Percentiles rank a stretch among this genome's conserved stretches.
phyloP scores from a whole-genome alignment of 2,888 invertebrate species.

The Drosophila histrio region DNA sequence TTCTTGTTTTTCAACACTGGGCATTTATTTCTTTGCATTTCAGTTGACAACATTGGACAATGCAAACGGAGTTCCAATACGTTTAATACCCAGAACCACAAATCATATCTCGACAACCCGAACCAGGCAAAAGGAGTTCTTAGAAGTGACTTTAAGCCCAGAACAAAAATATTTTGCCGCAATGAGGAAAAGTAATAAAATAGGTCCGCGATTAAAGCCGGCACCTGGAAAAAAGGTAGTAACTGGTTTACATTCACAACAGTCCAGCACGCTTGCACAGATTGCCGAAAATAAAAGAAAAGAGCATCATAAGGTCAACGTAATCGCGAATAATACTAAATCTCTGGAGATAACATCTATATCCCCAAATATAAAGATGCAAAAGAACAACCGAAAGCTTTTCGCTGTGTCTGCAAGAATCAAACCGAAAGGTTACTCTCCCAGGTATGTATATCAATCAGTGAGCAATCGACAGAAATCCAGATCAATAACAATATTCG shows the following conservation, averaged over 20 bases:
- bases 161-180: not conserved
- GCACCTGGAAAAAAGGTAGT: not conserved
- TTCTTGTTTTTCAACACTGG: not conserved
- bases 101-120: not conserved
- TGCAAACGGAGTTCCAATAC: not conserved
- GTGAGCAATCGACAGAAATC: not conserved
- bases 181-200: not conserved
- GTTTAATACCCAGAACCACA: not conserved
- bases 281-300: not conserved
- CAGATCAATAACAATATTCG: not conserved
- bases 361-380: not conserved
- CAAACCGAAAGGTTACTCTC: not conserved
- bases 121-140: no score
- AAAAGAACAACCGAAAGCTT: not conserved
- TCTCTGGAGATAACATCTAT: not conserved
- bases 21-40: not conserved
- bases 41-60: not conserved
- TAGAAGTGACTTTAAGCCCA: not conserved
- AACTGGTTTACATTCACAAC: not conserved
- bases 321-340: not conserved
- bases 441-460: not conserved
- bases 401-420: not conserved
- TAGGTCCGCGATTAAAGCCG: no score
- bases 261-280: not conserved
- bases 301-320: not conserved